Evolutionary conservation across 2,113 vertebrate genomes (phyloP), one percentile per base, ranked within the genome.

Genomic region (Pao palembangensis): DNA sequence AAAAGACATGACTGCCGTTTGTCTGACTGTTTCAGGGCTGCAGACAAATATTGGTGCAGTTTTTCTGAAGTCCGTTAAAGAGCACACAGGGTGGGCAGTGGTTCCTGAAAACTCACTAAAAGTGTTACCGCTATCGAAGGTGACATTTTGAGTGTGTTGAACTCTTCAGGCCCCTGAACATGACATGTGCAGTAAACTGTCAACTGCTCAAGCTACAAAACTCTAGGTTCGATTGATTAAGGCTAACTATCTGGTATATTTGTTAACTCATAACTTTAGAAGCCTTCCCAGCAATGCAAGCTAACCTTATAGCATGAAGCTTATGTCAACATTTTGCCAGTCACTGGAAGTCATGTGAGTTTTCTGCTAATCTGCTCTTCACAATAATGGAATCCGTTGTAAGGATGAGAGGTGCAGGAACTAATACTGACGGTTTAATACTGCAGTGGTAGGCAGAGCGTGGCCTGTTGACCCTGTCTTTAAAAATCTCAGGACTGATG

Each of bases 351-450:
- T 21, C 1, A 23, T 17, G 34, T 20, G 38, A 16, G 44, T 7
- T 44, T 38, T 38, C 58, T 51, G 34, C 56, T 52, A 3, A 10
- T 19, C 1, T 3, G 14, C 14, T 44, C 38, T 0, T 12, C 25
- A 0, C 50, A 8, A 15, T 38, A 54, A 18, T 47, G 41, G 38
- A 59, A 13, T 47, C 20, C 34, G 4, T 2, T 2, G 28, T 56
- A 20, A 43, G 3, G 25, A 42, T 21, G 58, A 54, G 2, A 46
- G 51, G 71, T 38, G 50, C 61, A 56, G 44, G 51, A 60, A 47
- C 41, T 50, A 18, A 68, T n/a, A 70, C 64, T 28, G 53, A 59
- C 15, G 76, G 61, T 52, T 25, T 78, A 85, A 86, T 72, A 71
- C 64, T 71, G 65, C 25, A 21, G 54, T 4, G 71, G 61, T 41